A percentile compares a stretch with the other conserved stretches of the same genome.
Evolutionary conservation across 1,140 invertebrate genomes (phyloP).

Genomic region (Planococcus citri): DNA sequence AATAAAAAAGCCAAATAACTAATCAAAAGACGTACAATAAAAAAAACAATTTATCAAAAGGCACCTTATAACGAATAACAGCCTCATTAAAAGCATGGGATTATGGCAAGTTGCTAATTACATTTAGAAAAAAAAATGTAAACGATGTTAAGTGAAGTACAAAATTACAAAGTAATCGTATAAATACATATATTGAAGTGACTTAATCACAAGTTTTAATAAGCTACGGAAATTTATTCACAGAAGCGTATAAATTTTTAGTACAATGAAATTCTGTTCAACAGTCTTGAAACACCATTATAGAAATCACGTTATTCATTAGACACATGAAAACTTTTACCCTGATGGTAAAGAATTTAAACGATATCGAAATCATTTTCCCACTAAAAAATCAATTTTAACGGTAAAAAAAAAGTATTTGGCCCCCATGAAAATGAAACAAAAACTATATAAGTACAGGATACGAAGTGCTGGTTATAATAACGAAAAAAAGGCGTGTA

Average conservation of each 20-base stretch:
- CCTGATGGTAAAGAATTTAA: not conserved
- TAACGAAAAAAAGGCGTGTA: no score
- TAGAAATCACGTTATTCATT: not conserved
- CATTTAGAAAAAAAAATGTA: not conserved
- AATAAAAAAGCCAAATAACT: not conserved
- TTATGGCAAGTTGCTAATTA: slow-evolving; percentile 12
- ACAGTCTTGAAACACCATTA: not conserved
- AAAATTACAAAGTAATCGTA: not conserved
- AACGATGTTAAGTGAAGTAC: slow-evolving; percentile 1
- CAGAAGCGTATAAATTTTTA: not conserved
- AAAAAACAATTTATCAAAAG: slow-evolving; percentile 13
- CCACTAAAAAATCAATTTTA: no score
- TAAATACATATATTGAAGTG: not conserved
- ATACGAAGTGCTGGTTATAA: no score
- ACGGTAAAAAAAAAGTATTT: no score
- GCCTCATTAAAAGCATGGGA: slow-evolving; percentile 10
- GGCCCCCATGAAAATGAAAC: no score
- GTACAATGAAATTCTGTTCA: not conserved
- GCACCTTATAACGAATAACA: slow-evolving; percentile 13
- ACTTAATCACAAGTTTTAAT: no score
- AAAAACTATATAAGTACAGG: no score
- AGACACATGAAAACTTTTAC: not conserved
- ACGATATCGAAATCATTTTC: no score
- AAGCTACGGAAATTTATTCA: no score
- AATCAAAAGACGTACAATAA: not conserved